Conservation (phyloP, 1,140 invertebrate species). For the Drosophila kurseongensis region DNA sequence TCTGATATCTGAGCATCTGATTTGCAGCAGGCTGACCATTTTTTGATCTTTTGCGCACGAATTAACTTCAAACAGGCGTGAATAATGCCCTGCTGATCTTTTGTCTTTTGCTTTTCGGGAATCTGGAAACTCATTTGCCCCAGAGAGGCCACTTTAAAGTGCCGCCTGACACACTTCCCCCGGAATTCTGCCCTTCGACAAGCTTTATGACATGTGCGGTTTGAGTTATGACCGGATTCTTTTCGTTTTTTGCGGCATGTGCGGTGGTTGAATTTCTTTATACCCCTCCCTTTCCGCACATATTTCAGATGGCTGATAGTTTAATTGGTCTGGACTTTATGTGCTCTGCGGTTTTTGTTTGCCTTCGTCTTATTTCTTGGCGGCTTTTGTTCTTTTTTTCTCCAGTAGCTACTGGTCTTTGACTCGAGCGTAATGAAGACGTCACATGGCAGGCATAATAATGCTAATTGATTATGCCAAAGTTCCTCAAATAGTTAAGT, state of each 20-base stretch:
- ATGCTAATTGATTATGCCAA: slow-evolving; percentile 62
- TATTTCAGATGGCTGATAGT: slow-evolving; percentile 74
- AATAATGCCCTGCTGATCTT: slow-evolving; percentile 71
- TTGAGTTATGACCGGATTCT: slow-evolving; percentile 36
- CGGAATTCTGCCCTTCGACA: slow-evolving; percentile 1
- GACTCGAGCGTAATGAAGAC: slow-evolving; percentile 62
- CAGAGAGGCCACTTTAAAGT: slow-evolving; percentile 68
- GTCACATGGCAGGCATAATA: slow-evolving; percentile 61
- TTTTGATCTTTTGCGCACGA: slow-evolving; percentile 60
- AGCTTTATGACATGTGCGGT: slow-evolving; percentile 70
- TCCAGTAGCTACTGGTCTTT: slow-evolving; percentile 65
- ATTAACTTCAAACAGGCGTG: slow-evolving; percentile 74
- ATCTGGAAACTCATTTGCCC: slow-evolving; percentile 55
- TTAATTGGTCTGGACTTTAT: slow-evolving; percentile 73
- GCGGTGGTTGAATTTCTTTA: slow-evolving; percentile 27
- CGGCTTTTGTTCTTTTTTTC: slow-evolving; percentile 3
- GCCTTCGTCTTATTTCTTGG: slow-evolving; percentile 8
- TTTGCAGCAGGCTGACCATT: slow-evolving; percentile 25
- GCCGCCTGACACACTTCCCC: slow-evolving; percentile 71
- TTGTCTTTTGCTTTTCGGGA: slow-evolving; percentile 40
- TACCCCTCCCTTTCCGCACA: slow-evolving; percentile 25
- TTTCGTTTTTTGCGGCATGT: slow-evolving; percentile 48
- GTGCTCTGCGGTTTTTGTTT: slow-evolving; percentile 42
- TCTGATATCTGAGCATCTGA: slow-evolving; percentile 34
- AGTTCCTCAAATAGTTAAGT: slow-evolving; percentile 20